A percentile compares a stretch with the other conserved stretches of the same genome.
These are phyloP conservation scores for Eubasilissa regina DNA, from an alignment of 1,140 invertebrate genomes.

Conservation along the genomic window DNA sequence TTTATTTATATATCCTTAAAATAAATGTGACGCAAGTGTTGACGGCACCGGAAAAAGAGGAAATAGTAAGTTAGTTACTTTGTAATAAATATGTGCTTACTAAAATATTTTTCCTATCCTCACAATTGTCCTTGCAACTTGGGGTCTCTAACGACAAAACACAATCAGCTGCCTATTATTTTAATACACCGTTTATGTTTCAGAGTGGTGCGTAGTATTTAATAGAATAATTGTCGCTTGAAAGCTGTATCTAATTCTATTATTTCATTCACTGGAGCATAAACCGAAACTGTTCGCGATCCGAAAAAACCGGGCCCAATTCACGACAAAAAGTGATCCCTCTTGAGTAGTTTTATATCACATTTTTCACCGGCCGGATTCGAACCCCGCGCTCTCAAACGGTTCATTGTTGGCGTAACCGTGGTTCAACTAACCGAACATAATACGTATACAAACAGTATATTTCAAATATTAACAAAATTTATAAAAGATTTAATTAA, in stretches of 20 bases:
- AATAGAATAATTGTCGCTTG: constrained; percentile 4
- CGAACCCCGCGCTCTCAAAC: constrained; percentile 31
- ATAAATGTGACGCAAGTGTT: no score
- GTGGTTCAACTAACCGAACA: constrained; percentile 58
- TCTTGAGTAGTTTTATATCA: constrained; percentile 52
- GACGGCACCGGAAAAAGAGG: no score
- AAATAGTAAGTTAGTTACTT: no score
- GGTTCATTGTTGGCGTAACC: constrained; percentile 54
- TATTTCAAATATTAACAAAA: not conserved
- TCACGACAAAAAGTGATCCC: constrained; percentile 47
- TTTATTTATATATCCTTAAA: no score
- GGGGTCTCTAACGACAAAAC: no score
- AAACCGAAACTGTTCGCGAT: constrained; percentile 28
- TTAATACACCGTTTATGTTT: no score
- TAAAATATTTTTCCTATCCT: no score
- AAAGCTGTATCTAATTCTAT: constrained; percentile 12
- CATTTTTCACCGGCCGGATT: constrained; percentile 43
- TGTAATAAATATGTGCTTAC: no score
- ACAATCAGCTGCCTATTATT: no score
- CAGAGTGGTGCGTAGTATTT: not conserved
- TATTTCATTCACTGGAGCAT: constrained; percentile 15
- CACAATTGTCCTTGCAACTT: no score
- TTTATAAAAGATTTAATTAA: no score
- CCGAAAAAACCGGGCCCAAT: constrained; percentile 2
- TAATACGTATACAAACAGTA: constrained; percentile 39